A percentile compares a stretch with the other conserved stretches of the same genome.
Evolutionary conservation across 1,140 invertebrate species (phyloP).

Genomic region (Helicoverpa zea): DNA sequence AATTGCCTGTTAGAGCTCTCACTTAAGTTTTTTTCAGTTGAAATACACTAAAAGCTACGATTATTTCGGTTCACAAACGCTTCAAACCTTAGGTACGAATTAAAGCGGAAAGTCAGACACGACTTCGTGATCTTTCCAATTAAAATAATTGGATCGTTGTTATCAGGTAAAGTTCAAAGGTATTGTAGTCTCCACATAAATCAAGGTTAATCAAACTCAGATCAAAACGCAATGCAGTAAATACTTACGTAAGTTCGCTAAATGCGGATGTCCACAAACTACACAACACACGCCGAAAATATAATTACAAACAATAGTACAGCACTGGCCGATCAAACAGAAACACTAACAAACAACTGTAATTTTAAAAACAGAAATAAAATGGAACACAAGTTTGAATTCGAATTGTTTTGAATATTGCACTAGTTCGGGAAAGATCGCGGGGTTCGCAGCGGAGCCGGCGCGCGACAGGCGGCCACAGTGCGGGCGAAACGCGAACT

Average conservation of each 20-base stretch:
- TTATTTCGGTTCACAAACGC: constrained; percentile 21
- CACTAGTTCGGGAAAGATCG: constrained; percentile 79
- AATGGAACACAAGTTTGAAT: constrained; percentile 67
- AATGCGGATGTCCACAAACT: constrained; percentile 69
- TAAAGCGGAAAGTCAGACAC: not conserved
- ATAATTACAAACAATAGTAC: constrained; percentile 61
- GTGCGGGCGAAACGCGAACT: constrained; percentile 66
- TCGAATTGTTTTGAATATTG: constrained; percentile 75
- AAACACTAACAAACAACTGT: constrained; percentile 50
- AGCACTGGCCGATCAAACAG: constrained; percentile 58
- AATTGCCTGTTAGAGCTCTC: constrained; percentile 42
- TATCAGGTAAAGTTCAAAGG: constrained; percentile 20
- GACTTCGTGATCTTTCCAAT: constrained; percentile 23
- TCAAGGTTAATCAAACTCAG: constrained; percentile 49
- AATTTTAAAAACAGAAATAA: constrained; percentile 53
- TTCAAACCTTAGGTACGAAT: constrained; percentile 12
- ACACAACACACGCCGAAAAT: constrained; percentile 56
- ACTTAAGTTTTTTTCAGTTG: constrained; percentile 36
- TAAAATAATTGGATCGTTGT: constrained; percentile 12
- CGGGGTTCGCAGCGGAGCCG: constrained; percentile 44
- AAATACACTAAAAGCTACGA: constrained; percentile 40
- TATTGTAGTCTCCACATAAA: not conserved
- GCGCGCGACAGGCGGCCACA: constrained; percentile 57
- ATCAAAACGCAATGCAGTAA: constrained; percentile 80
- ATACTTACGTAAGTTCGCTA: constrained; percentile 81